phyloP scores from a whole-genome alignment of 2,888 invertebrate genomes.

The Petrolisthes cinctipes region DNA sequence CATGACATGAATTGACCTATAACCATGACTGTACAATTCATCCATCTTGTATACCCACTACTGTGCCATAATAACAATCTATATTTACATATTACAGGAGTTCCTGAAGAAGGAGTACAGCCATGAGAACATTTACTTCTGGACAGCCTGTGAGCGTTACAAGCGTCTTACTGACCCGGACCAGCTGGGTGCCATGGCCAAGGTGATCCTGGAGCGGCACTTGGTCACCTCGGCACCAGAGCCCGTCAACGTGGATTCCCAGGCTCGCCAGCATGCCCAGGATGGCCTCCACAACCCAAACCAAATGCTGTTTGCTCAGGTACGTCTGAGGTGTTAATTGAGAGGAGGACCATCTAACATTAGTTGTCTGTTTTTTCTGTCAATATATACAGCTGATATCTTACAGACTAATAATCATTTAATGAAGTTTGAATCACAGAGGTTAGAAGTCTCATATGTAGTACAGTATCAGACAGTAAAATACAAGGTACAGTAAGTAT shows the following conservation, averaged over 20 bases:
- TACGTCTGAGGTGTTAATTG: constrained; percentile 13
- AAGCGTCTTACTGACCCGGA: constrained; percentile 74
- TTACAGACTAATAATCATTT: too few relatives aligned
- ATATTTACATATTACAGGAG: constrained; percentile 73
- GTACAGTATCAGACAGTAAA: too few relatives aligned
- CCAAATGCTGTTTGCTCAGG: constrained; percentile 64
- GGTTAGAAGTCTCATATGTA: too few relatives aligned
- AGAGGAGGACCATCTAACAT: background rate
- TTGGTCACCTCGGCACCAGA: constrained; percentile 88
- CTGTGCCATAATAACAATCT: background rate
- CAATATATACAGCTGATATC: too few relatives aligned
- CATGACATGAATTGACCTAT: too few relatives aligned
- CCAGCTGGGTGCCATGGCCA: constrained; percentile 76
- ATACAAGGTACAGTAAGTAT: too few relatives aligned
- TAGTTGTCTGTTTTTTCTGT: too few relatives aligned
- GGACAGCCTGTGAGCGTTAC: constrained; percentile 94
- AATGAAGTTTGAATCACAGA: too few relatives aligned
- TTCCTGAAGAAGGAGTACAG: constrained; percentile 97
- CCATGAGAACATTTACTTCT: constrained; percentile 96
- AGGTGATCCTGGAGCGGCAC: constrained; percentile 88
- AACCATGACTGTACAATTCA: background rate
- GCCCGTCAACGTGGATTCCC: constrained; percentile 96
- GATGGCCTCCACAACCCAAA: constrained; percentile 69
- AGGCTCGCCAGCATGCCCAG: constrained; percentile 75
- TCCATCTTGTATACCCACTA: background rate